Conservation (phyloP, 2,888 invertebrate genomes). For the Galeruca laticollis region DNA sequence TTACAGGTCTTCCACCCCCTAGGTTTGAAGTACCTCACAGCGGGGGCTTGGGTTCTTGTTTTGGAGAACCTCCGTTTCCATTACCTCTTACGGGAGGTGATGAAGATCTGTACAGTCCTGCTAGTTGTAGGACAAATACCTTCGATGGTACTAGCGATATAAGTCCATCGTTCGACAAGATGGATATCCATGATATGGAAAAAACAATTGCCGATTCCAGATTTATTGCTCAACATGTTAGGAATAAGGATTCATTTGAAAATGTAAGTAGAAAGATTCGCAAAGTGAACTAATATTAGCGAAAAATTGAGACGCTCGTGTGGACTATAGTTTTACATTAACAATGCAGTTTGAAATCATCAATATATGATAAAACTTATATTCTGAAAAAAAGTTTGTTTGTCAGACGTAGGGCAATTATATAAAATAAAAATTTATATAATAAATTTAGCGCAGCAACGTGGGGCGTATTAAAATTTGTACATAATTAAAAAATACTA, state of each 20-base stretch:
- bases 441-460: too few relatives aligned
- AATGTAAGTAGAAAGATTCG: too few relatives aligned
- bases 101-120: constrained; percentile 85
- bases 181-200: constrained; percentile 87
- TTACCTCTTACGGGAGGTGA: constrained; percentile 82
- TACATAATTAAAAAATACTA: too few relatives aligned
- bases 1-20: constrained; percentile 53
- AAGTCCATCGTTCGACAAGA: constrained; percentile 86
- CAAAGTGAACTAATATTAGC: too few relatives aligned
- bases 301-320: too few relatives aligned
- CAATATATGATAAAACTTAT: too few relatives aligned
- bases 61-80: constrained; percentile 77
- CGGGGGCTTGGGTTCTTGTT: constrained; percentile 73
- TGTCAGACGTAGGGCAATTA: too few relatives aligned
- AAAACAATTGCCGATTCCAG: constrained; percentile 92
- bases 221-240: constrained; percentile 95
- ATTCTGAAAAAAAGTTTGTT: too few relatives aligned
- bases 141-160: constrained; percentile 73
- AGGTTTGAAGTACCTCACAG: constrained; percentile 77
- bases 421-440: too few relatives aligned
- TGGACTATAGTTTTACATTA: too few relatives aligned
- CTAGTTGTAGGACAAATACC: constrained; percentile 66
- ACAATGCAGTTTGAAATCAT: too few relatives aligned
- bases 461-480: too few relatives aligned
- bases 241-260: constrained; percentile 94